Base-by-base conservation (phyloP, 2,888 invertebrate genomes). In the Microdon myrmicae region DNA sequence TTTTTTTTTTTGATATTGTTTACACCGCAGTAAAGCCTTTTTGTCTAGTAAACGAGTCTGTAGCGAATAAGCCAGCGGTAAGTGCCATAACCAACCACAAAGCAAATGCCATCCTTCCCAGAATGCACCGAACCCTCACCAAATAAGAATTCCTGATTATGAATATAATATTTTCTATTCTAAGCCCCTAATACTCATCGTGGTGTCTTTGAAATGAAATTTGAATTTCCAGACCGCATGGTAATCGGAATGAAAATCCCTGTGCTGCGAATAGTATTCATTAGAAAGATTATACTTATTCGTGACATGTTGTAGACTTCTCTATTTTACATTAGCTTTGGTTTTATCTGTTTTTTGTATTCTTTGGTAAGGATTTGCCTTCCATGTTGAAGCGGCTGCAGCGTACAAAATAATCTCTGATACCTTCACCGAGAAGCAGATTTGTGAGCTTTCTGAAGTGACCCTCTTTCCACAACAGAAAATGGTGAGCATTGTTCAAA, bases 391-490 rank as follows among this genome's bases (percentile, higher is more conserved):
- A 74, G 84, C 84, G 0, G 83, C 85, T 0, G 83, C 83, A 0
- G 88, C 86, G 1, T 90, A 89, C 74, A 85, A 86, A 60, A 84
- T 88, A 14, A 88, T 90, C 72, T 81, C 81, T 39, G 82, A 82
- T 14, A 85, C 84, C 0, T 89, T 88, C 70, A 82, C 79, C 0
- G 87, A 88, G 71, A 81, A 83, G 35, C 84, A 87, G 73, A 84
- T 88, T 44, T 90, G 90, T 68, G 88, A 89, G 59, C 78, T 87
- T 1, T 82, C 84, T 1, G 86, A 88, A 74, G 82, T 88, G 6
- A 81, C 82, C 61, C 76, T 88, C 75, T 85, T 84, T 71, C 83
- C 83, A 0, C 83, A 85, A 0, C 86, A 87, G 71, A 82, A 82
- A 29, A 83, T 85, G 75, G 75, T 78, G 2, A 67, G 82, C 6